phyloP scores from a whole-genome alignment of 2,888 invertebrate species.

The Macroteleia sp. region DNA sequence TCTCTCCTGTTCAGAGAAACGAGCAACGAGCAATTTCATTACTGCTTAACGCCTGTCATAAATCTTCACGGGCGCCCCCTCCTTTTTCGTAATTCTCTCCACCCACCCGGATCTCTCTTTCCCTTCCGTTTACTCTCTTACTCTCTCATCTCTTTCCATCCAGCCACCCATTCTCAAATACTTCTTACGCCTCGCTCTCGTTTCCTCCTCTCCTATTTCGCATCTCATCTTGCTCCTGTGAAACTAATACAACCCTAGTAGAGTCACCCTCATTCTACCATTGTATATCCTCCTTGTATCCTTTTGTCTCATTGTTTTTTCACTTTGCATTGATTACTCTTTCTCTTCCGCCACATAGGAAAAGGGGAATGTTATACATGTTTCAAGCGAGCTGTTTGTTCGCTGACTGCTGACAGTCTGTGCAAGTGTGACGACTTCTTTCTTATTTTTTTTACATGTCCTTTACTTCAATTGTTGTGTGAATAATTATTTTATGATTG shows the following conservation, averaged over 20 bases:
- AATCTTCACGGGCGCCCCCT: constrained; percentile 79
- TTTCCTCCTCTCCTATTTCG: constrained; percentile 61
- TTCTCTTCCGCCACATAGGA: constrained; percentile 32
- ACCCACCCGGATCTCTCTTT: constrained; percentile 56
- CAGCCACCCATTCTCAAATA: constrained; percentile 37
- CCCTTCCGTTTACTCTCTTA: constrained; percentile 36
- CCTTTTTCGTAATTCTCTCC: constrained; percentile 57
- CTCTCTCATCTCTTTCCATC: constrained; percentile 18
- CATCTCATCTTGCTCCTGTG: constrained; percentile 59
- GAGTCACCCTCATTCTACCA: constrained; percentile 36
- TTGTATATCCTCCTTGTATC: constrained; percentile 40
- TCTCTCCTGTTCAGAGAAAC: constrained; percentile 76
- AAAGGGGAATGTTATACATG: constrained; percentile 14
- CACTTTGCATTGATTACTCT: constrained; percentile 61
- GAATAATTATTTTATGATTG: neutral
- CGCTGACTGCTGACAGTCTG: neutral
- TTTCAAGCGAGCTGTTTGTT: constrained; percentile 3
- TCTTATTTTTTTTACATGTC: neutral
- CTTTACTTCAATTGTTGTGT: no score
- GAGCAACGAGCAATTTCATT: constrained; percentile 85
- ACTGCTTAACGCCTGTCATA: constrained; percentile 85
- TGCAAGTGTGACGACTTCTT: neutral
- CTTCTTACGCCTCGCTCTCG: constrained; percentile 42
- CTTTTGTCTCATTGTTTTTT: constrained; percentile 54
- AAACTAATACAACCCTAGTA: constrained; percentile 55